Conservation (phyloP, 2,113 vertebrate genomes). For the Ursus arctos region DNA sequence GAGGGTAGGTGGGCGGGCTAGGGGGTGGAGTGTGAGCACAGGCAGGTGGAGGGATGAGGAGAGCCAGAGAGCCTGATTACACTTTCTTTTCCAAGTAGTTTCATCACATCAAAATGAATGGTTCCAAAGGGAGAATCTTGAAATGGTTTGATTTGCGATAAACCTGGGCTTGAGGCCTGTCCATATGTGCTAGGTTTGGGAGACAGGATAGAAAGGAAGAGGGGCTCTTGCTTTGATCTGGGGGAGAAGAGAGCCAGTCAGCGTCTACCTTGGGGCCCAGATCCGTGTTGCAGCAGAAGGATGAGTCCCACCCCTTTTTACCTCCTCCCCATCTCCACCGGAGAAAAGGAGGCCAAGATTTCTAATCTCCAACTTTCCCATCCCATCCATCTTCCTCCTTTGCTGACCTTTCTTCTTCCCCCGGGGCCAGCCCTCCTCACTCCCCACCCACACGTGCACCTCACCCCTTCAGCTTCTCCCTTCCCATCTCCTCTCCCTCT, state of each 20-base stretch:
- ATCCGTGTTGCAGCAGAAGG: not conserved
- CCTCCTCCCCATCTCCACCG: not conserved
- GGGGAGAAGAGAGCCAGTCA: not conserved
- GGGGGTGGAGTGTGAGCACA: slow-evolving; percentile 58
- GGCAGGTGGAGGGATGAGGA: slow-evolving; percentile 65
- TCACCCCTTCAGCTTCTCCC: not conserved
- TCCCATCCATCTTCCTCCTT: not conserved
- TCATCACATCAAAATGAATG: slow-evolving; percentile 70
- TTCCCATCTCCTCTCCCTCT: not conserved
- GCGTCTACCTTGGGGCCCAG: not conserved
- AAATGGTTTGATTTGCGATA: slow-evolving; percentile 71
- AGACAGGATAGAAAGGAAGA: slow-evolving; percentile 53
- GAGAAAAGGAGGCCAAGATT: not conserved
- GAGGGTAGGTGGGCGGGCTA: slow-evolving; percentile 68
- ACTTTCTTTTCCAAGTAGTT: slow-evolving; percentile 70
- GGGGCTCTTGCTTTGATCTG: not conserved
- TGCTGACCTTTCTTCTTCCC: not conserved
- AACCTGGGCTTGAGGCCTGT: slow-evolving; percentile 67
- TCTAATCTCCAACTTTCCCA: not conserved
- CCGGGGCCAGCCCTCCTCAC: not conserved
- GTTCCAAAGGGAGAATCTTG: slow-evolving; percentile 68
- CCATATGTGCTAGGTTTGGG: slow-evolving; percentile 66
- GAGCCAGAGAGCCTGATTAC: slow-evolving; percentile 70
- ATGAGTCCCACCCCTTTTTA: not conserved
- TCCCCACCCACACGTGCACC: not conserved